A percentile compares a stretch with the other conserved stretches of the same genome.
Evolutionary conservation across 2,113 vertebrate species (phyloP).

Genomic region (Hiodon alosoides): DNA sequence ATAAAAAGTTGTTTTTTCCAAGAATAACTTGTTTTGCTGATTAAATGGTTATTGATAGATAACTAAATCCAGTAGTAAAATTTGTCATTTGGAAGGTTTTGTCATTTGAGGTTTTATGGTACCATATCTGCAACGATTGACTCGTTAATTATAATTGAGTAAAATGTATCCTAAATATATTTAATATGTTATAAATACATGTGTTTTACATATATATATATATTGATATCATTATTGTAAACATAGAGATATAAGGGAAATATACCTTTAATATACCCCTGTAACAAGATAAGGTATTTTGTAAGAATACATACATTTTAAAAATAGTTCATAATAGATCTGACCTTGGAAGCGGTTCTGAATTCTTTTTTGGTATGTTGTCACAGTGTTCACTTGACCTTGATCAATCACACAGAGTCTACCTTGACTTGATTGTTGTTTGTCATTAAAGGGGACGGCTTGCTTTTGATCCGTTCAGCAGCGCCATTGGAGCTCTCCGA

Average conservation of each 20-base stretch:
- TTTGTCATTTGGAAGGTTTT: not conserved
- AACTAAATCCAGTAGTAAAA: not conserved
- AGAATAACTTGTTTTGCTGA: not conserved
- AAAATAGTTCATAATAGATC: not conserved
- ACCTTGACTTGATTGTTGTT: conserved; percentile 72
- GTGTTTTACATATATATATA: conserved; percentile 3
- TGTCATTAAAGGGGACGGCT: conserved; percentile 68
- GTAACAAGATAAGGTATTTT: conserved; percentile 7
- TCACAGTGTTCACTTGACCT: conserved; percentile 27
- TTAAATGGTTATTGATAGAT: not conserved
- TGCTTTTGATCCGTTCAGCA: conserved; percentile 65
- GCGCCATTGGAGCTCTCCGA: conserved; percentile 68
- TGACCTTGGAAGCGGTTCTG: conserved; percentile 17
- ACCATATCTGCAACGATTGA: not conserved
- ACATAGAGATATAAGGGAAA: conserved; percentile 26
- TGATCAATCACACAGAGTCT: conserved; percentile 64
- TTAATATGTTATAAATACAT: conserved; percentile 19
- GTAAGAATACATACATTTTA: conserved; percentile 6
- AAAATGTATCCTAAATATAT: not conserved
- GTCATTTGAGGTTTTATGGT: not conserved
- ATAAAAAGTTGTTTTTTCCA: not conserved
- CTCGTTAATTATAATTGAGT: not conserved
- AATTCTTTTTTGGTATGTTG: conserved; percentile 27
- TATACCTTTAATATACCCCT: conserved; percentile 25
- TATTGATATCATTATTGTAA: conserved; percentile 27